phyloP scores from a whole-genome alignment of 2,888 invertebrate genomes.

The Acleris emargana region DNA sequence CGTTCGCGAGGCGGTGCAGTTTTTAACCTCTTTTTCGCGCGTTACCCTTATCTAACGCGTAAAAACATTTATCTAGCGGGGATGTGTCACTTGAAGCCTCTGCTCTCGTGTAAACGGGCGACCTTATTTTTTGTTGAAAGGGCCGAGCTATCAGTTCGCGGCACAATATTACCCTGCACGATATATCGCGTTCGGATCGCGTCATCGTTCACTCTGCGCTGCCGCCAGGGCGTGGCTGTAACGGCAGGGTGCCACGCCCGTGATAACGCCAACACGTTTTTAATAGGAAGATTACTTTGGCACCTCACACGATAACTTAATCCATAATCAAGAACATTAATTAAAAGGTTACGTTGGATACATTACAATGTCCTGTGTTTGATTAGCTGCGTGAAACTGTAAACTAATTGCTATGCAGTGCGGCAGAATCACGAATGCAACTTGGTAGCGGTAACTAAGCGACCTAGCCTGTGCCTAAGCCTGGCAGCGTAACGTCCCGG shows the following conservation, averaged over 20 bases:
- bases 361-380: slow-evolving; percentile 7
- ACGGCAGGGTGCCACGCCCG: slow-evolving; percentile 58
- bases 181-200: slow-evolving; percentile 77
- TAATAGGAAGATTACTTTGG: slow-evolving; percentile 15
- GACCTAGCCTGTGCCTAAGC: slow-evolving; percentile 44
- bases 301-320: neutral
- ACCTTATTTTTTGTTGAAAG: slow-evolving; percentile 80
- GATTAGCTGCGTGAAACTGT: slow-evolving; percentile 23
- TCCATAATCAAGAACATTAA: too few relatives aligned
- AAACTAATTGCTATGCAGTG: slow-evolving; percentile 26
- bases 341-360: too few relatives aligned
- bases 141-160: slow-evolving; percentile 75
- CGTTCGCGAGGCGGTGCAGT: slow-evolving; percentile 46
- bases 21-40: slow-evolving; percentile 63
- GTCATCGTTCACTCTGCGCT: slow-evolving; percentile 66
- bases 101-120: slow-evolving; percentile 78
- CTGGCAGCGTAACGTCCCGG: slow-evolving; percentile 53
- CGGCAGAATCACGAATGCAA: slow-evolving; percentile 25
- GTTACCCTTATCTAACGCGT: slow-evolving; percentile 71
- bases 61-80: slow-evolving; percentile 78
- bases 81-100: slow-evolving; percentile 80
- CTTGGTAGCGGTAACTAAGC: slow-evolving; percentile 33
- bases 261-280: slow-evolving; percentile 30
- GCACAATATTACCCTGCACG: slow-evolving; percentile 77
- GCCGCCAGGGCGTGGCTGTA: slow-evolving; percentile 59